phyloP scores from a whole-genome alignment of 2,113 vertebrate species.

The Cyprinodon tularosa region DNA sequence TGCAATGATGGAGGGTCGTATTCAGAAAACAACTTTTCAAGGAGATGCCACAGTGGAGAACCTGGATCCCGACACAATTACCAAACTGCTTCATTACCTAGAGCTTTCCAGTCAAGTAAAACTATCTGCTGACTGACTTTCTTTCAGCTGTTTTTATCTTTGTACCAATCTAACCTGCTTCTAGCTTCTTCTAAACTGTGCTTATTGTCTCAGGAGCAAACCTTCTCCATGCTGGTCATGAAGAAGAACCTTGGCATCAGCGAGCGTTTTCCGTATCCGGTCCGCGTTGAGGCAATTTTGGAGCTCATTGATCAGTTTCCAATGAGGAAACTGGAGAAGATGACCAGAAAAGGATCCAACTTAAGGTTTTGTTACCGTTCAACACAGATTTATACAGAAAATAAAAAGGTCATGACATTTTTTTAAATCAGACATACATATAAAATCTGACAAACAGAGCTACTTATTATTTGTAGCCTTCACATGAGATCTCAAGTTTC shows the following conservation, averaged over 20 bases:
- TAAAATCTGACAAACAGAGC: neutral
- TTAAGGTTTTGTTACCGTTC: slow-evolving; percentile 44
- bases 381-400: neutral
- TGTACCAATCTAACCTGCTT: neutral
- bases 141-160: neutral
- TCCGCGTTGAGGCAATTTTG: slow-evolving; percentile 78
- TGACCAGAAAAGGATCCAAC: slow-evolving; percentile 74
- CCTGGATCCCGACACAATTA: slow-evolving; percentile 76
- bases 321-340: slow-evolving; percentile 78
- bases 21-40: slow-evolving; percentile 71
- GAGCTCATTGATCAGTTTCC: slow-evolving; percentile 83
- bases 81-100: slow-evolving; percentile 77
- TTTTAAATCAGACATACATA: neutral
- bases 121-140: neutral
- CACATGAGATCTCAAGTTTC: too few species aligned
- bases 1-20: slow-evolving; percentile 82
- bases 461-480: too few species aligned
- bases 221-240: slow-evolving; percentile 80
- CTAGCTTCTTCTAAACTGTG: neutral
- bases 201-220: slow-evolving; percentile 58
- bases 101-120: slow-evolving; percentile 70
- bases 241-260: slow-evolving; percentile 81
- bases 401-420: neutral
- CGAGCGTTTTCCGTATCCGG: slow-evolving; percentile 82
- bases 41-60: slow-evolving; percentile 73